Conservation (phyloP, 53 echinoderm and acorn worm species). For the Apostichopus leukothele region DNA sequence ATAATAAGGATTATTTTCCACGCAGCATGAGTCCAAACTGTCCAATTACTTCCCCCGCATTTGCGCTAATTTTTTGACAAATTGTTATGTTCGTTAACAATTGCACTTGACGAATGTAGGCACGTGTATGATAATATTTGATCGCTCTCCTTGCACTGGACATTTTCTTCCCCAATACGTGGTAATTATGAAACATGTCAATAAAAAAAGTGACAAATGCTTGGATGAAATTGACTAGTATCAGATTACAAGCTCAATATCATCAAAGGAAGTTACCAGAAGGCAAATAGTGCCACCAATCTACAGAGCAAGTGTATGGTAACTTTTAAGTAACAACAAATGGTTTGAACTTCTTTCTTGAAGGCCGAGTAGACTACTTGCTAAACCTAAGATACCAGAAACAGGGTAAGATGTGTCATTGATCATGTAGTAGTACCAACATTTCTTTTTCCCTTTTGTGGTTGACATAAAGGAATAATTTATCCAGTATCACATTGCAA, state of each 20-base stretch:
- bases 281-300: background rate
- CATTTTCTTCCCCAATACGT: background rate
- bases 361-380: too few species aligned
- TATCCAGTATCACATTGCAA: too few species aligned
- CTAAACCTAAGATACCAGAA: too few species aligned
- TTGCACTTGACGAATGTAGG: slow-evolving; percentile 17
- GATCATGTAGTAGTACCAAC: too few species aligned
- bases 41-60: slow-evolving; percentile 30
- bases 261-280: background rate
- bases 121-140: slow-evolving; percentile 24
- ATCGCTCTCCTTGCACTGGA: background rate
- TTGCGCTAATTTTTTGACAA: slow-evolving; percentile 21
- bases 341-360: too few species aligned
- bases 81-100: slow-evolving; percentile 41
- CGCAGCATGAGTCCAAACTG: slow-evolving; percentile 31
- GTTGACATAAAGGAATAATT: too few species aligned
- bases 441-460: too few species aligned
- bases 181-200: slow-evolving; percentile 10
- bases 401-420: too few species aligned
- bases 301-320: background rate
- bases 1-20: background rate
- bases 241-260: background rate
- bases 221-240: background rate
- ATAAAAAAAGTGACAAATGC: background rate
- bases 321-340: too few species aligned